Evolutionary conservation across 2,888 invertebrate species (phyloP).

Genomic region (Penaeus monodon): DNA sequence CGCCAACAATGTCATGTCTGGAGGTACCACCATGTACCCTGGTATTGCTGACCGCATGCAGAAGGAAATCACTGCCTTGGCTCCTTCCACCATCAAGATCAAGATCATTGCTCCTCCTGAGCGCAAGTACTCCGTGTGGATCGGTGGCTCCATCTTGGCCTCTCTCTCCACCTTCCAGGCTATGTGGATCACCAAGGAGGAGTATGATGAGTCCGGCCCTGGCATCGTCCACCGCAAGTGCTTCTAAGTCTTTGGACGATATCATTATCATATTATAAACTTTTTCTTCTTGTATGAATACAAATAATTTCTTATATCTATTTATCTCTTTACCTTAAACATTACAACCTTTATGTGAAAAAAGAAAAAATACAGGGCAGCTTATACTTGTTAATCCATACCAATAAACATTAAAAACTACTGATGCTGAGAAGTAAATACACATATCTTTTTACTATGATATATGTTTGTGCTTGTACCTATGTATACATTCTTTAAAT

Average conservation of each 20-base stretch:
- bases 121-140: slow-evolving; percentile 92
- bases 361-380: too few relatives aligned
- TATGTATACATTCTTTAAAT: too few relatives aligned
- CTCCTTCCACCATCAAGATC: slow-evolving; percentile 84
- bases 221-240: slow-evolving; percentile 73
- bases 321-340: too few relatives aligned
- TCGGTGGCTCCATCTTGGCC: slow-evolving; percentile 90
- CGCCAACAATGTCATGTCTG: slow-evolving; percentile 76
- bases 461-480: too few relatives aligned
- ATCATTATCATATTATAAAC: background rate
- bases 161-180: slow-evolving; percentile 91
- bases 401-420: too few relatives aligned
- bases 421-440: too few relatives aligned
- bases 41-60: slow-evolving; percentile 92
- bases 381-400: too few relatives aligned
- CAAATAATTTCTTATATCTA: too few relatives aligned
- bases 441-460: too few relatives aligned
- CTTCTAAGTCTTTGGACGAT: slow-evolving; percentile 68
- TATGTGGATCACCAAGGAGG: slow-evolving; percentile 93
- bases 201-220: slow-evolving; percentile 87
- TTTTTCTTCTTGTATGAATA: too few relatives aligned
- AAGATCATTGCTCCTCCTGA: slow-evolving; percentile 94
- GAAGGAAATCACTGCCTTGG: slow-evolving; percentile 87
- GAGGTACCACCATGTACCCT: slow-evolving; percentile 95
- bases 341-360: too few relatives aligned